These are phyloP conservation scores for Coracopsis vasa DNA, from an alignment of 2,113 vertebrate genomes.

Conservation along the genomic window DNA sequence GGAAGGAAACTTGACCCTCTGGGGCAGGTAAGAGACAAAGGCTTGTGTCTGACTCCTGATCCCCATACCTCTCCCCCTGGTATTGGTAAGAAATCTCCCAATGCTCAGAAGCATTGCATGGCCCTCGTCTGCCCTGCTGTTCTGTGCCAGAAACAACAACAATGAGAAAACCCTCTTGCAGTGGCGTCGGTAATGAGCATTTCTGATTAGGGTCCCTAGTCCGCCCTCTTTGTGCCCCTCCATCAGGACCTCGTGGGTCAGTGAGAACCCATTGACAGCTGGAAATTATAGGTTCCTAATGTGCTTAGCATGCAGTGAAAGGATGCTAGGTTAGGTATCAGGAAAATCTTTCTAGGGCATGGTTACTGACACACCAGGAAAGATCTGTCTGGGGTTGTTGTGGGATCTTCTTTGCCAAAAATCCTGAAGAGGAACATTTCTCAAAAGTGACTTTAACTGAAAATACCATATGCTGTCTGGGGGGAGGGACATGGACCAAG, in stretches of 20 bases:
- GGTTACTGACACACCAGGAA: neutral
- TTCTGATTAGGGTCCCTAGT: neutral
- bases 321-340: neutral
- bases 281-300: neutral
- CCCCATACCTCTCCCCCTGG: neutral
- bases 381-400: neutral
- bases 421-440: neutral
- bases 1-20: conserved; percentile 66
- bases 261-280: neutral
- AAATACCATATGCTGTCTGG: neutral
- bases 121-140: neutral
- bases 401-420: neutral
- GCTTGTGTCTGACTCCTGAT: conserved; percentile 48
- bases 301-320: neutral
- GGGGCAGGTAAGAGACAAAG: conserved; percentile 66
- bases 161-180: neutral
- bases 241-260: neutral
- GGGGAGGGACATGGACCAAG: neutral
- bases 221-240: neutral
- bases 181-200: neutral
- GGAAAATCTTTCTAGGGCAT: neutral
- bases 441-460: neutral
- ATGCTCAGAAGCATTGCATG: neutral
- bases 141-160: conserved; percentile 53
- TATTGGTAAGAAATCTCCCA: neutral